phyloP scores from a whole-genome alignment of 2,797 vertebrate genomes.

The Spinus olivaceus region DNA sequence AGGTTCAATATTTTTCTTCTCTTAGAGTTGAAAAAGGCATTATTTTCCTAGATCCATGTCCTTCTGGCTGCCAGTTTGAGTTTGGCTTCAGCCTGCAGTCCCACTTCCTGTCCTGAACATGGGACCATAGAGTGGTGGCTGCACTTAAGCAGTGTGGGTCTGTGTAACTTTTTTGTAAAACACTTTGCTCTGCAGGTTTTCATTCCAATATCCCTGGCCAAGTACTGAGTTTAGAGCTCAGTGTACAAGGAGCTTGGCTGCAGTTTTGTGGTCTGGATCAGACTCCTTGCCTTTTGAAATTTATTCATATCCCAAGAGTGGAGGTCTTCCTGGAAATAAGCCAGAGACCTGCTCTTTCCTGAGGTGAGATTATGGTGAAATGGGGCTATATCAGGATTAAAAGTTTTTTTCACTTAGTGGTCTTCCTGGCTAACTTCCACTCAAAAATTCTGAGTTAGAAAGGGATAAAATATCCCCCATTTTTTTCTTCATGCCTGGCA shows the following conservation, averaged over 20 bases:
- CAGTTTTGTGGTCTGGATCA: not conserved
- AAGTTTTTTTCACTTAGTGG: not conserved
- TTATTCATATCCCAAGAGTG: not conserved
- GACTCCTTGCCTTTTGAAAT: not conserved
- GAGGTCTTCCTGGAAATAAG: not conserved
- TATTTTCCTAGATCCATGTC: not conserved
- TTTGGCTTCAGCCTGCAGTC: not conserved
- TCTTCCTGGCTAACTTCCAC: not conserved
- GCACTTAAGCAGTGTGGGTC: not conserved
- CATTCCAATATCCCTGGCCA: not conserved
- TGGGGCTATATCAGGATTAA: not conserved
- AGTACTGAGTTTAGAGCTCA: not conserved
- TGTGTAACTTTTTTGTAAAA: not conserved
- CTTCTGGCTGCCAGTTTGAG: not conserved
- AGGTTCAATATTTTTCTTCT: not conserved
- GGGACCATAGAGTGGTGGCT: not conserved
- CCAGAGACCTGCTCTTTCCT: not conserved
- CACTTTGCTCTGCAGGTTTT: not conserved
- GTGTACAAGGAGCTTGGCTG: slow-evolving; percentile 18
- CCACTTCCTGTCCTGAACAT: not conserved
- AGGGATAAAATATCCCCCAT: not conserved
- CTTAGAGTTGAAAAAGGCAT: not conserved
- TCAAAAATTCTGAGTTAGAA: not conserved
- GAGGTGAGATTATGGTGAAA: not conserved
- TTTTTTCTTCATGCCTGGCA: not conserved